phyloP scores from a whole-genome alignment of 2,113 vertebrate genomes.

The Microcebus griseorufus region DNA sequence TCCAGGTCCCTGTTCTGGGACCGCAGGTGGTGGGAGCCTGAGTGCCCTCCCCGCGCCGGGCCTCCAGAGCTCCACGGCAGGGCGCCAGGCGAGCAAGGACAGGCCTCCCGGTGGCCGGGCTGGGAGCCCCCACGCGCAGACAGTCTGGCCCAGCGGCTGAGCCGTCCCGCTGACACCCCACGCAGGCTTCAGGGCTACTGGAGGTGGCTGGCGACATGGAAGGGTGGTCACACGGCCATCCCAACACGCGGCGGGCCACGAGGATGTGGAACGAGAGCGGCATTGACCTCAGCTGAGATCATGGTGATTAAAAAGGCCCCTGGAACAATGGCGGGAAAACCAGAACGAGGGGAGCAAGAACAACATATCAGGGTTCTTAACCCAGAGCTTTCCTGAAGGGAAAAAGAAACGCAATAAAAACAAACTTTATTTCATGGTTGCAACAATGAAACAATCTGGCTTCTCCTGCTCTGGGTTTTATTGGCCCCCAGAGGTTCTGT shows the following conservation, averaged over 20 bases:
- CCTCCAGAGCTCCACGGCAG: not conserved
- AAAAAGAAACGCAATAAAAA: slow-evolving; percentile 86
- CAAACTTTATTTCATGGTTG: slow-evolving; percentile 81
- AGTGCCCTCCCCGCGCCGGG: not conserved
- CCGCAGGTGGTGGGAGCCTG: not conserved
- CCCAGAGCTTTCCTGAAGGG: slow-evolving; percentile 88
- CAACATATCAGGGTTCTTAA: slow-evolving; percentile 84
- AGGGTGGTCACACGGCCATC: not conserved
- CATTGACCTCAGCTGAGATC: slow-evolving; percentile 78
- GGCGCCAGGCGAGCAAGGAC: not conserved
- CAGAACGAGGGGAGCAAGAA: slow-evolving; percentile 81
- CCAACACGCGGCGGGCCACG: not conserved
- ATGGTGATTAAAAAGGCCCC: slow-evolving; percentile 80
- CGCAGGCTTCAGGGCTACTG: not conserved
- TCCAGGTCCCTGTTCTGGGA: not conserved
- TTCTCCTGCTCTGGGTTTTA: slow-evolving; percentile 79
- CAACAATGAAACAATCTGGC: slow-evolving; percentile 84
- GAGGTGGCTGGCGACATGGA: not conserved
- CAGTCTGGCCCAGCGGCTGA: accelerated
- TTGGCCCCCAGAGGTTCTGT: slow-evolving; percentile 83
- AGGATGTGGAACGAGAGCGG: slow-evolving; percentile 74
- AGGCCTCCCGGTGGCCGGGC: not conserved
- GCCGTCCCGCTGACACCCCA: not conserved
- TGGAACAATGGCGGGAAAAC: slow-evolving; percentile 90
- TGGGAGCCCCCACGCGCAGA: accelerated